phyloP scores from a whole-genome alignment of 2,888 invertebrate species.

The Epistrophe grossulariae region DNA sequence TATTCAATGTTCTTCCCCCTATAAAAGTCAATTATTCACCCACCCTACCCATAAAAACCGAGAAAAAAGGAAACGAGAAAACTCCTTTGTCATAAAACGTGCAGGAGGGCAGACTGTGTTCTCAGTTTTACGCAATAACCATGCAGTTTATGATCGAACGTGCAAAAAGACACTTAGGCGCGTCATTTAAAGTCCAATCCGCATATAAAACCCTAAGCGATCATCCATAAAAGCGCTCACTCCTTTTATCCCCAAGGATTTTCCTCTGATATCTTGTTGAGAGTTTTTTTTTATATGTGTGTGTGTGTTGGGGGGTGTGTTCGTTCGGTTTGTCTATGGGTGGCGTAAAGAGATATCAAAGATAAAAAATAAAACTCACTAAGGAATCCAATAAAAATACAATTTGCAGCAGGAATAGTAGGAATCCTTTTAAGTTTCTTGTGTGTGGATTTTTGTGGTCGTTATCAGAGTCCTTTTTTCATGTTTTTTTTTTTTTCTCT shows the following conservation, averaged over 20 bases:
- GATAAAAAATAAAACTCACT: constrained; percentile 62
- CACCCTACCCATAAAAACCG: background rate
- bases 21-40: constrained; percentile 8
- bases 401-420: constrained; percentile 61
- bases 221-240: constrained; percentile 56
- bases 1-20: background rate
- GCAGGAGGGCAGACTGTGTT: constrained; percentile 30
- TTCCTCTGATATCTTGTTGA: constrained; percentile 16
- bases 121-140: constrained; percentile 56
- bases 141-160: constrained; percentile 73
- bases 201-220: constrained; percentile 67
- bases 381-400: constrained; percentile 74
- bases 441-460: constrained; percentile 68
- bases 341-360: constrained; percentile 47
- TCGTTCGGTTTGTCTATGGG: background rate
- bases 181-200: constrained; percentile 72
- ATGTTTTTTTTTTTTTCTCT: constrained; percentile 21
- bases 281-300: constrained; percentile 19
- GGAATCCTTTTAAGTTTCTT: constrained; percentile 68
- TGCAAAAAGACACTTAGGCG: constrained; percentile 69
- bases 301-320: constrained; percentile 18
- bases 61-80: constrained; percentile 3
- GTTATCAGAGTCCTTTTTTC: constrained; percentile 66
- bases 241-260: constrained; percentile 31
- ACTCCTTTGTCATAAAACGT: constrained; percentile 54